Evolutionary conservation across 2,113 vertebrate species (phyloP), one percentile per base, ranked within the genome.

Genomic region (Silurus glanis): DNA sequence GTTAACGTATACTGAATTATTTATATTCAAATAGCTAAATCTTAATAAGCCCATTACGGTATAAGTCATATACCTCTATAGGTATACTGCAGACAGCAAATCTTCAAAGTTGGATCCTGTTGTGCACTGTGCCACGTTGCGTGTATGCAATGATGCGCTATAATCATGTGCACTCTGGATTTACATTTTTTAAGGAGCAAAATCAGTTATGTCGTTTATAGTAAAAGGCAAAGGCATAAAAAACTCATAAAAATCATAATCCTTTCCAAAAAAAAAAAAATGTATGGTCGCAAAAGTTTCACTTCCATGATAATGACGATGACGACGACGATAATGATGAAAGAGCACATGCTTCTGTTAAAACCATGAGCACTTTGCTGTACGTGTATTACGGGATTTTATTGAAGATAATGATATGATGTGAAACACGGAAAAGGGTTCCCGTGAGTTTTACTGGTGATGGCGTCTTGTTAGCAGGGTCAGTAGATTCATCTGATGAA

Each of bases 31-130:
- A 14, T 55, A 55, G 82, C 53, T n/a, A n/a, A 64, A 45, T 6
- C 14, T 58, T 45, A 21, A 59, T 80, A 59, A 56, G 55, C n/a
- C 19, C 12, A 6, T 2, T 69, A 59, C 56, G 28, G 53, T 16
- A 91, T 90, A 89, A 56, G 85, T 93, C 82, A 51, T 28, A 45
- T 16, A 12, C 17, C 37, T 58, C 28, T 8, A 80, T 69, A 80
- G 51, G 67, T 71, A 82, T 21, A 37, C 51, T 66, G 91, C 72
- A 67, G 47, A 67, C 28, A 91, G 89, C 92, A 94, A 94, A 94
- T 92, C 93, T 93, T 94, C 91, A 95, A 95, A 95, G 93, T 94
- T 89, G 90, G 87, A 90, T 93, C 94, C 94, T 94, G 95, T 94
- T 94, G 94, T 92, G 94, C 93, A 89, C 90, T 94, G 94, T 93